Evolutionary conservation across 2,888 invertebrate genomes (phyloP), one percentile per base, ranked within the genome.

Genomic region (Synergus itoensis): DNA sequence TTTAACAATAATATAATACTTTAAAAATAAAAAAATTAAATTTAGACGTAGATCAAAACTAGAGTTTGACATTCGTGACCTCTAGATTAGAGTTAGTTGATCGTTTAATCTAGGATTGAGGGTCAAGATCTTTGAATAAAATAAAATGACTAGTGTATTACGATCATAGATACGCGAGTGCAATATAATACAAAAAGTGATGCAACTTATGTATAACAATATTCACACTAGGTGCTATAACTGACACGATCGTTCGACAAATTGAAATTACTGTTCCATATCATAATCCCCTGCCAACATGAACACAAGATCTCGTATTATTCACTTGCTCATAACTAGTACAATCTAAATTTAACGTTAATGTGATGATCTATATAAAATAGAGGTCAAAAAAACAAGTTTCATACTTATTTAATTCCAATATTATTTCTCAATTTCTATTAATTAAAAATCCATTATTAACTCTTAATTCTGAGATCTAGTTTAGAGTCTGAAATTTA

Each of bases 261-360:
- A 53, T 53, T 53, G 45, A 53, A 87, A 88, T 88, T 87, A 81
- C 80, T 81, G 81, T 79, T 83, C 57, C 67, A 77, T 83, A 57
- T 81, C 77, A 81, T 80, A 78, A 79, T 83, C 81, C 85, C 83
- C 81, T 83, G 81, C 53, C 81, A 77, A 83, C 21, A 18, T 9
- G 18, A 60, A 60, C 21, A 60, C 84, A 79, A 82, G 81, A 76
- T 77, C 80, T 80, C 79, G 79, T 80, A 90, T 90, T 90, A 90
- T 90, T 90, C 90, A 90, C 88, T 91, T 91, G 86, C 81, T 83
- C 48, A 75, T 84, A 85, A 88, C 85, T 86, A 85, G 85, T 82
- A 83, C 84, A 86, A 87, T 88, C 87, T 86, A 77, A 80, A 81
- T 80, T 79, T 77, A 77, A 80, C 77, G 60, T 60, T 0, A 4